Base-by-base conservation (phyloP, 2,888 invertebrate species). In the Leptinotarsa peninsularis region DNA sequence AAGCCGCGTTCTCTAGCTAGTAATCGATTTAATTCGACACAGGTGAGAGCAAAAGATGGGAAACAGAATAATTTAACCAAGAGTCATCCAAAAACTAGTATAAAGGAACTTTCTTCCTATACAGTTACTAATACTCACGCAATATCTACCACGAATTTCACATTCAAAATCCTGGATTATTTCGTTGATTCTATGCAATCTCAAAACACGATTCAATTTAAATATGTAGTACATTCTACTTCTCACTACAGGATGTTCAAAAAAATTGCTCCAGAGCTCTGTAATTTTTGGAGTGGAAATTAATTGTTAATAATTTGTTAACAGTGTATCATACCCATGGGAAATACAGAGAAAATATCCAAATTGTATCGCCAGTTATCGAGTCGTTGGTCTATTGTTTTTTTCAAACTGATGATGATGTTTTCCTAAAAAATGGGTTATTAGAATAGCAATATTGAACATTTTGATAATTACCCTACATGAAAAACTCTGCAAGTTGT, bases 141-240 rank as follows among this genome's bases (percentile, higher is more conserved):
- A 74, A 27, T 50, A 50, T 27, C 69, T 78, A 14, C 63, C 49
- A 15, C 76, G 75, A 18, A 90, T 81, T 78, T 88, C 88, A 69
- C 86, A 85, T 82, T 90, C 90, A 58, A 90, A 84, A 60, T 88
- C 87, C 77, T 89, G 88, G 78, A 91, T 90, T 75, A 90, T 89
- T 74, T 84, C 88, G 0, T 89, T 88, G 54, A 91, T 79, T 78
- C 90, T 88, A 89, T 91, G 90, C 23, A 90, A 87, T 58, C 91
- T 88, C 78, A 91, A 88, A 7, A 91, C 85, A 76, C 91, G 90
- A 21, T 90, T 88, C n/a, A 91, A 89, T 86, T 91, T 91, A 75
- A 90, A 89, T 58, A 90, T 82, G 82, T 88, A 89, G 83, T 88
- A 90, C 73, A 90, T 85, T 78, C 90, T 90, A 14, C 67, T 43